Conservation (phyloP, 2,797 vertebrate species). For the Lerista edwardsae region DNA sequence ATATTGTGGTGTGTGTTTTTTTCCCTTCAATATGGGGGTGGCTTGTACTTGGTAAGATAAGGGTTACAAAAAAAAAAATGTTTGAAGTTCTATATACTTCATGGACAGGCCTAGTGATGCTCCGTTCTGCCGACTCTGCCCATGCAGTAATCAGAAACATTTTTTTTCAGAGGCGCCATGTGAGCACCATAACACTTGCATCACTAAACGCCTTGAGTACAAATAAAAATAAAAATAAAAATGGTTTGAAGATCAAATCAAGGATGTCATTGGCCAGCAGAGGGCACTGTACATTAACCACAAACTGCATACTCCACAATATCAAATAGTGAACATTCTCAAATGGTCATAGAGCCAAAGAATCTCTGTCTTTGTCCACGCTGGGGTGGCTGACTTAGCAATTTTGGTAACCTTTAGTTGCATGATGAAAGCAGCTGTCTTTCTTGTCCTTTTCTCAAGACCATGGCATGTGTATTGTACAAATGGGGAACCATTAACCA, state of each 20-base stretch:
- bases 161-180: not conserved
- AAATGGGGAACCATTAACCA: constrained; percentile 2
- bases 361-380: not conserved
- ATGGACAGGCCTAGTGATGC: not conserved
- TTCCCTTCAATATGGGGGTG: not conserved
- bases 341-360: not conserved
- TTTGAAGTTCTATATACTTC: not conserved
- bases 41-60: not conserved
- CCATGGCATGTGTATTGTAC: not conserved
- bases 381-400: constrained; percentile 3
- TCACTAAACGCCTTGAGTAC: not conserved
- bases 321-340: not conserved
- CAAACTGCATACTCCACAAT: not conserved
- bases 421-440: not conserved
- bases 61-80: no score
- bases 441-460: not conserved
- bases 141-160: not conserved
- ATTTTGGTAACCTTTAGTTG: not conserved
- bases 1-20: no score
- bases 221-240: not conserved
- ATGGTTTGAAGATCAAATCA: not conserved
- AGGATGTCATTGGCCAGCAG: constrained; percentile 55
- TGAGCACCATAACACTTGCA: not conserved
- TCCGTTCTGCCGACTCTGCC: not conserved
- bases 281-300: constrained; percentile 58